Conservation (phyloP, 1,140 invertebrate genomes). For the Drosophila ficusphila region DNA sequence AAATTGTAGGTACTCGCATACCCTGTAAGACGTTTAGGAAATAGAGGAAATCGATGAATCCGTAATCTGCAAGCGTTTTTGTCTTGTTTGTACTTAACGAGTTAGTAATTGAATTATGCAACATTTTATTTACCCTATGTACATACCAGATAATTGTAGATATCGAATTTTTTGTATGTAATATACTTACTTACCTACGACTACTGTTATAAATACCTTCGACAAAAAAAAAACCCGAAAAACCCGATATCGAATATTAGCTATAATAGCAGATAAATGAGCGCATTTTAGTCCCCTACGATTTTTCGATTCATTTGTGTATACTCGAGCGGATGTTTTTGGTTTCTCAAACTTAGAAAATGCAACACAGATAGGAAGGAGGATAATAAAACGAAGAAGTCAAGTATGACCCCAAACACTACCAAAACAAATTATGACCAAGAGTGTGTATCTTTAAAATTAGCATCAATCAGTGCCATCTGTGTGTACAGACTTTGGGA, state of each 20-base stretch:
- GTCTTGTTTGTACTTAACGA: constrained; percentile 72
- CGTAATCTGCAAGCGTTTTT: constrained; percentile 77
- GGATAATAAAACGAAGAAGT: not conserved
- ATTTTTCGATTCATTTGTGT: constrained; percentile 15
- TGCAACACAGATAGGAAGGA: not conserved
- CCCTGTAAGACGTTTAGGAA: constrained; percentile 46
- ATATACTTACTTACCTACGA: constrained; percentile 63
- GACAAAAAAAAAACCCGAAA: constrained; percentile 9
- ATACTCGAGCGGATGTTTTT: not conserved
- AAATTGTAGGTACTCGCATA: constrained; percentile 41
- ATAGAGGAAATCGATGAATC: constrained; percentile 64
- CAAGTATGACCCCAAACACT: not conserved
- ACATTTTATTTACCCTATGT: constrained; percentile 60
- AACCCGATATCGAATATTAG: not conserved
- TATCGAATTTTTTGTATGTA: constrained; percentile 75
- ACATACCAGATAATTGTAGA: constrained; percentile 72
- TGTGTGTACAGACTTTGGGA: constrained; percentile 3
- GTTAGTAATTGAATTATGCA: constrained; percentile 70
- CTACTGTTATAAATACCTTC: constrained; percentile 35
- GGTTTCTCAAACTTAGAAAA: not conserved
- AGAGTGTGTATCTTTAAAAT: not conserved
- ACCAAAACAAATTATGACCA: constrained; percentile 6
- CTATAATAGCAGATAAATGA: constrained; percentile 17
- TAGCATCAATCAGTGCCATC: constrained; percentile 1
- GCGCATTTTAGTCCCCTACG: constrained; percentile 23